Base-by-base conservation (phyloP, 2,797 vertebrate genomes). In the Rhyacichthys aspro region DNA sequence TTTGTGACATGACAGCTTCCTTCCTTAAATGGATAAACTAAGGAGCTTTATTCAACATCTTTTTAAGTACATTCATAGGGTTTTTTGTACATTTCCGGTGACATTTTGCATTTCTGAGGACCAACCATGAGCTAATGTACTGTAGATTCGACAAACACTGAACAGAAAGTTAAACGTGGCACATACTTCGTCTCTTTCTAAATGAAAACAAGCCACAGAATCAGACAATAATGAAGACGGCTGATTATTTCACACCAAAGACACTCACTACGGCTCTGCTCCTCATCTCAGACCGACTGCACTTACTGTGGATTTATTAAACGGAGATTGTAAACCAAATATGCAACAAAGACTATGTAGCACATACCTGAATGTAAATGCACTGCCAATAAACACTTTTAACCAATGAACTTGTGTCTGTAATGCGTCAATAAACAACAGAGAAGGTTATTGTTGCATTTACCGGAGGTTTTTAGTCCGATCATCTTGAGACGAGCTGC, bases 381-480 rank as follows among this genome's bases (percentile, higher is more conserved):
- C 84, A 89, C 86, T 90, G 81, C 81, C 74, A 89, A 86, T 88
- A 88, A 90, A 90, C 33, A 60, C 45, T 70, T 68, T 60, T 63
- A 48, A 63, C 64, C 46, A 11, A 17, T 57, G 42, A 6, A 41
- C 1, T 2, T 15, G 33, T 34, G 15, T 47, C 8, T 41, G 32
- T 1, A 23, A 4, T 15, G 38, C 16, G 28, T 5, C 4, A 5
- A 28, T 4, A 28, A 28, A 28, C 7, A 28, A 28, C 23, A 28
- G 23, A 28, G 23, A 28, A 28, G 23, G 7, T 28, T 28, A 28
- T 28, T 3, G 23, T 28, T 28, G 7, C 23, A 28, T 28, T 28
- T 28, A 28, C 7, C 23, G 4, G 23, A 28, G 23, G 23, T 4
- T 28, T 6, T 28, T 28, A 1, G 23, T 28, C 23, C 23, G 7